phyloP scores from a whole-genome alignment of 37 sponge, comb jelly and placozoan species.

The Cliona cf. orientalis region DNA sequence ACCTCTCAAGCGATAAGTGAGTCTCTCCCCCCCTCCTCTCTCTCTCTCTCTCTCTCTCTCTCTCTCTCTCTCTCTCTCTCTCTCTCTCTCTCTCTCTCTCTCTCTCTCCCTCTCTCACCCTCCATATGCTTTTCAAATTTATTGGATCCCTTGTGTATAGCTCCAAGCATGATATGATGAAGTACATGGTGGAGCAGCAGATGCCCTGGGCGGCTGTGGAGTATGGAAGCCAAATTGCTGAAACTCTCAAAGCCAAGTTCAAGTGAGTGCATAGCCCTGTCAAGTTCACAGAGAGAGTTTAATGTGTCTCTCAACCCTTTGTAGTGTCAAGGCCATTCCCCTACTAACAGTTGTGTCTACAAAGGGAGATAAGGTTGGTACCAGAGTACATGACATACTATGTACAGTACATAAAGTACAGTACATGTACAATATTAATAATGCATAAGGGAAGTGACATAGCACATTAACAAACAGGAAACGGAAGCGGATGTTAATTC shows the following conservation, averaged over 20 bases:
- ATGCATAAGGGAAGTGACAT: no score
- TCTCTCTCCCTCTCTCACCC: not conserved
- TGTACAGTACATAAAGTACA: no score
- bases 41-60: constrained; percentile 1
- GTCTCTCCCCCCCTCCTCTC: constrained; percentile 16
- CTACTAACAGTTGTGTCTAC: constrained; percentile 9
- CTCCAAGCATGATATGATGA: constrained; percentile 63
- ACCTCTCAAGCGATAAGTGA: constrained; percentile 87
- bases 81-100: not conserved
- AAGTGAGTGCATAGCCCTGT: constrained; percentile 44
- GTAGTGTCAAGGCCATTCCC: constrained; percentile 49
- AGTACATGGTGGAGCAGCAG: constrained; percentile 71
- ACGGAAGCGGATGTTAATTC: no score
- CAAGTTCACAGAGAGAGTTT: no score
- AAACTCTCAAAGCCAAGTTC: constrained; percentile 56
- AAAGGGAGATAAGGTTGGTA: constrained; percentile 9
- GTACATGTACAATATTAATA: not conserved
- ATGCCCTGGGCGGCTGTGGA: constrained; percentile 66
- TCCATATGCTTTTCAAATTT: no score
- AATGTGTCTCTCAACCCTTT: no score
- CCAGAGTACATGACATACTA: no score
- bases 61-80: not conserved
- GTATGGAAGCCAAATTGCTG: constrained; percentile 34
- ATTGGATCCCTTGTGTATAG: constrained; percentile 13
- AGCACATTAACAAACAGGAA: no score